Percentiles rank a stretch among this genome's conserved stretches.
Evolutionary conservation across 2,113 vertebrate species (phyloP).

Genomic region (Oncorhynchus gorbuscha): DNA sequence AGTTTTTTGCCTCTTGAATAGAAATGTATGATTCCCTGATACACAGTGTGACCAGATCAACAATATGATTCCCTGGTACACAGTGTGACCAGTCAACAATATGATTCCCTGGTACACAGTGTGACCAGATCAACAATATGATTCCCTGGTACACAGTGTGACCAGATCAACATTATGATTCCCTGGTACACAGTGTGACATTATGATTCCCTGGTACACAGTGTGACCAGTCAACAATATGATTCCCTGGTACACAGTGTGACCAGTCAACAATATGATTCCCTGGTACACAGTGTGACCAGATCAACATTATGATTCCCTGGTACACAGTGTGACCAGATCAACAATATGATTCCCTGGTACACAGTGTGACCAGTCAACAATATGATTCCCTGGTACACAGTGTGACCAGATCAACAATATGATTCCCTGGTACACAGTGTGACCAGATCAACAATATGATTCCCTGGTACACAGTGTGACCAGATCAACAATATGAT

Average conservation of each 20-base stretch:
- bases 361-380: slow-evolving; percentile 24
- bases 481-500: slow-evolving; percentile 51
- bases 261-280: slow-evolving; percentile 33
- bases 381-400: slow-evolving; percentile 50
- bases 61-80: no score
- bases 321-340: no score
- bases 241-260: no score
- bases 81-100: slow-evolving; percentile 1
- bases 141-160: no score
- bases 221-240: slow-evolving; percentile 56
- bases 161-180: slow-evolving; percentile 33
- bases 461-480: slow-evolving; percentile 50
- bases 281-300: slow-evolving; percentile 59
- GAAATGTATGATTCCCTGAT: slow-evolving; percentile 63
- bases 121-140: slow-evolving; percentile 57
- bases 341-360: slow-evolving; percentile 40
- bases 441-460: slow-evolving; percentile 25
- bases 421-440: no score
- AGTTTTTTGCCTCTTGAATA: slow-evolving; percentile 69
- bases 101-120: slow-evolving; percentile 50
- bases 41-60: slow-evolving; percentile 63
- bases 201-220: slow-evolving; percentile 15
- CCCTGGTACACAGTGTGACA: slow-evolving; percentile 51
- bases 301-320: slow-evolving; percentile 30
- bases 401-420: slow-evolving; percentile 59